Conservation (phyloP, 2,113 vertebrate genomes). For the Spheniscus mendiculus region DNA sequence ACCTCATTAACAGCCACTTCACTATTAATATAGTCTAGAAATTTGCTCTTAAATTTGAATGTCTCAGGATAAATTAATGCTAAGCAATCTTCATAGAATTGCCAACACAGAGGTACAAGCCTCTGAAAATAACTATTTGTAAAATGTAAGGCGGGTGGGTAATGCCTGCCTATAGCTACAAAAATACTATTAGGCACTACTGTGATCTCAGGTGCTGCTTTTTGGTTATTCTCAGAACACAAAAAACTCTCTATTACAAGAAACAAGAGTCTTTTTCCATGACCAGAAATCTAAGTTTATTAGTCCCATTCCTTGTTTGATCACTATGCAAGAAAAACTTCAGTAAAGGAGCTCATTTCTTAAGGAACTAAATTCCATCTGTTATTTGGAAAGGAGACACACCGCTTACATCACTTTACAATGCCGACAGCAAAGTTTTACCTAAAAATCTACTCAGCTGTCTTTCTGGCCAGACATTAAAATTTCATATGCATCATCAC, state of each 20-base stretch:
- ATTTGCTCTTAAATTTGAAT: background rate
- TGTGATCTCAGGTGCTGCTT: background rate
- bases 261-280: background rate
- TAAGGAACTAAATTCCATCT: background rate
- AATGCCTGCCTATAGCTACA: background rate
- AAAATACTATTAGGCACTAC: background rate
- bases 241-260: background rate
- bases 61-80: background rate
- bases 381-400: slow-evolving; percentile 8
- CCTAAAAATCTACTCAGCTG: background rate
- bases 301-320: background rate
- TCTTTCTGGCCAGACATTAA: background rate
- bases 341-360: background rate
- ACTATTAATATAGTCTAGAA: background rate
- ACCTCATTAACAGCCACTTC: background rate
- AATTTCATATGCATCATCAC: background rate
- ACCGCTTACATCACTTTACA: background rate
- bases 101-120: background rate
- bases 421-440: background rate
- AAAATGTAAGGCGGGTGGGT: background rate
- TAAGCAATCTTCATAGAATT: background rate
- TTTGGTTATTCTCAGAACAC: background rate
- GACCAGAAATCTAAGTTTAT: background rate
- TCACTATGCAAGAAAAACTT: slow-evolving; percentile 4
- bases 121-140: background rate